A percentile compares a stretch with the other conserved stretches of the same genome.
Evolutionary conservation across 2,113 vertebrate species (phyloP).

Genomic region (Corapipo altera): DNA sequence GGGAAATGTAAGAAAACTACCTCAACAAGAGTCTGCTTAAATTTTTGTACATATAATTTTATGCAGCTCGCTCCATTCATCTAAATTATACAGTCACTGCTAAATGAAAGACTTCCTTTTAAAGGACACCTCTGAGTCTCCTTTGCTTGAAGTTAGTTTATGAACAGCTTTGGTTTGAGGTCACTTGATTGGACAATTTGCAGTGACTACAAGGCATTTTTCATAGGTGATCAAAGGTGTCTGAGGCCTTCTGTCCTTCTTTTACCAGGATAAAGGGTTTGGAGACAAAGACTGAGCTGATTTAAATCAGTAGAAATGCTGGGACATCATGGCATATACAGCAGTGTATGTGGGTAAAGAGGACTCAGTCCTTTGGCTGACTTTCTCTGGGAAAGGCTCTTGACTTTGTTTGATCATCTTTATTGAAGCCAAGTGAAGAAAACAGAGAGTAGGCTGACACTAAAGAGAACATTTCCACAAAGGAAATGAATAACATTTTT

Average conservation of each 20-base stretch:
- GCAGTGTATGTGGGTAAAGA: not conserved
- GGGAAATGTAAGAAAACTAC: constrained; percentile 72
- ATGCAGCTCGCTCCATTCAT: constrained; percentile 35
- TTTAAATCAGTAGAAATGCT: not conserved
- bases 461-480: not conserved
- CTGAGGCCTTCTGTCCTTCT: constrained; percentile 3
- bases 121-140: constrained; percentile 32
- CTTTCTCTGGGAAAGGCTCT: not conserved
- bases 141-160: constrained; percentile 34
- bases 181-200: not conserved
- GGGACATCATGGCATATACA: not conserved
- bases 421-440: constrained; percentile 2
- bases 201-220: not conserved
- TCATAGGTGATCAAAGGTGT: not conserved
- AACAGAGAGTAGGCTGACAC: not conserved
- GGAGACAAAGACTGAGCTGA: not conserved
- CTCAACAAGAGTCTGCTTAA: constrained; percentile 68
- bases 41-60: constrained; percentile 60
- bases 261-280: constrained; percentile 5
- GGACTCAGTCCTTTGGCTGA: not conserved
- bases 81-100: constrained; percentile 25
- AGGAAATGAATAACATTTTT: not conserved
- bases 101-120: constrained; percentile 43
- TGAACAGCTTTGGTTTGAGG: constrained; percentile 19
- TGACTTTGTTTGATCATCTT: not conserved